Conservation (phyloP, 2,113 vertebrate species). For the Toxotes jaculatrix region DNA sequence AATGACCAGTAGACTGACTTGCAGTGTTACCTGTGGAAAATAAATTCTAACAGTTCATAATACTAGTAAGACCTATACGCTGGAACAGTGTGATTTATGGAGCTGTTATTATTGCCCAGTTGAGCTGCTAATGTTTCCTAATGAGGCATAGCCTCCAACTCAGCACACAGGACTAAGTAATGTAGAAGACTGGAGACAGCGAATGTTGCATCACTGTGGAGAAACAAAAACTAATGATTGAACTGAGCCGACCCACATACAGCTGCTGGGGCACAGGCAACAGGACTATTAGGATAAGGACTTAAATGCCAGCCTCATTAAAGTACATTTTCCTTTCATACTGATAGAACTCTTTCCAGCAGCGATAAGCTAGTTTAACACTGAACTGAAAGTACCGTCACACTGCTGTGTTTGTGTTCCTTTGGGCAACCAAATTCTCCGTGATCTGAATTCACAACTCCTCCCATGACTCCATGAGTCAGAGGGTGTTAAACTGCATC, state of each 20-base stretch:
- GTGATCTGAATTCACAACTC: slow-evolving; percentile 26
- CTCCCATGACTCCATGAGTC: slow-evolving; percentile 19
- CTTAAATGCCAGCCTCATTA: slow-evolving; percentile 7
- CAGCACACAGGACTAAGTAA: slow-evolving; percentile 69
- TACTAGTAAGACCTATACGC: slow-evolving; percentile 45
- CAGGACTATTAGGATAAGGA: not conserved
- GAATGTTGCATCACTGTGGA: slow-evolving; percentile 46
- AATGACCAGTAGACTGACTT: slow-evolving; percentile 47
- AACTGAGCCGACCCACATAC: slow-evolving; percentile 19
- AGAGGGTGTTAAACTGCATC: slow-evolving; percentile 31
- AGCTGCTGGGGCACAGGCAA: not conserved
- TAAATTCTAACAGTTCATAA: slow-evolving; percentile 46
- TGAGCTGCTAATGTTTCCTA: slow-evolving; percentile 80
- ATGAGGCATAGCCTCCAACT: slow-evolving; percentile 77
- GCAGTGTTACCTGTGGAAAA: slow-evolving; percentile 49
- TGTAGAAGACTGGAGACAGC: slow-evolving; percentile 53
- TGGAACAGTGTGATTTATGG: slow-evolving; percentile 75
- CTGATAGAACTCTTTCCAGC: not conserved
- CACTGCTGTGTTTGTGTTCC: not conserved
- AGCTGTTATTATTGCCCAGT: slow-evolving; percentile 79
- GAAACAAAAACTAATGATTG: slow-evolving; percentile 34
- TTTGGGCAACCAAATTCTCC: slow-evolving; percentile 14
- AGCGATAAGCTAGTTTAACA: slow-evolving; percentile 5
- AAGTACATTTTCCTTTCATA: not conserved
- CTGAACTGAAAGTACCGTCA: not conserved